These are phyloP conservation scores for Drosophila algonquin DNA, from an alignment of 2,888 invertebrate species.

Conservation along the genomic window DNA sequence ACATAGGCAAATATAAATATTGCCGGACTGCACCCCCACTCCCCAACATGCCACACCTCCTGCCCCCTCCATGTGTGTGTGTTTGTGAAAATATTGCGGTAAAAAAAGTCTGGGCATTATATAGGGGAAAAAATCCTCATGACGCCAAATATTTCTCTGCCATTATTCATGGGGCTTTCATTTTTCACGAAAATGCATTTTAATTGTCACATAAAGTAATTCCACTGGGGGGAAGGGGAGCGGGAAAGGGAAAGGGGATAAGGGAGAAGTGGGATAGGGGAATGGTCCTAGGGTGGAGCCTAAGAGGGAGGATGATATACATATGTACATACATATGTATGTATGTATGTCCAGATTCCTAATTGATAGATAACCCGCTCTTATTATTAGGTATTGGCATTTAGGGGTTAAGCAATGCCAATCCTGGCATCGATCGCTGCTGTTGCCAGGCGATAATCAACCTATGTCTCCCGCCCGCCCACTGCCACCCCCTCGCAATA, in stretches of 20 bases:
- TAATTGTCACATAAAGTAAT: slow-evolving; percentile 61
- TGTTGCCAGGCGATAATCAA: slow-evolving; percentile 13
- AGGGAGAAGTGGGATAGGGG: background rate
- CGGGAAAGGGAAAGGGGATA: background rate
- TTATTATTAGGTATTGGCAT: slow-evolving; percentile 18
- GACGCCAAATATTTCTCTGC: slow-evolving; percentile 71
- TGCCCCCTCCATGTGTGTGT: slow-evolving; percentile 16
- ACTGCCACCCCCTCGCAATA: background rate
- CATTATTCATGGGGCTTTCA: slow-evolving; percentile 68
- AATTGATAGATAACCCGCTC: slow-evolving; percentile 11
- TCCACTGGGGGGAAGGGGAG: slow-evolving; percentile 3
- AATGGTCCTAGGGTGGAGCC: too few species aligned
- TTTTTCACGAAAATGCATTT: slow-evolving; percentile 55
- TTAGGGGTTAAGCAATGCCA: background rate
- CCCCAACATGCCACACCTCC: background rate
- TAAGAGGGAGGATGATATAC: background rate
- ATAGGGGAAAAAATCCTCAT: slow-evolving; percentile 61
- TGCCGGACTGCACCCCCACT: slow-evolving; percentile 14
- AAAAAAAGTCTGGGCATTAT: slow-evolving; percentile 67
- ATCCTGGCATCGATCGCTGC: background rate
- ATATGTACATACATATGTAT: slow-evolving; percentile 1
- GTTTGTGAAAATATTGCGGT: slow-evolving; percentile 50
- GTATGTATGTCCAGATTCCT: slow-evolving; percentile 1
- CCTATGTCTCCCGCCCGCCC: background rate
- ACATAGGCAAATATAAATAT: slow-evolving; percentile 71